phyloP scores from a whole-genome alignment of 2,888 invertebrate species.

The Vannuccia rotundouncinata region DNA sequence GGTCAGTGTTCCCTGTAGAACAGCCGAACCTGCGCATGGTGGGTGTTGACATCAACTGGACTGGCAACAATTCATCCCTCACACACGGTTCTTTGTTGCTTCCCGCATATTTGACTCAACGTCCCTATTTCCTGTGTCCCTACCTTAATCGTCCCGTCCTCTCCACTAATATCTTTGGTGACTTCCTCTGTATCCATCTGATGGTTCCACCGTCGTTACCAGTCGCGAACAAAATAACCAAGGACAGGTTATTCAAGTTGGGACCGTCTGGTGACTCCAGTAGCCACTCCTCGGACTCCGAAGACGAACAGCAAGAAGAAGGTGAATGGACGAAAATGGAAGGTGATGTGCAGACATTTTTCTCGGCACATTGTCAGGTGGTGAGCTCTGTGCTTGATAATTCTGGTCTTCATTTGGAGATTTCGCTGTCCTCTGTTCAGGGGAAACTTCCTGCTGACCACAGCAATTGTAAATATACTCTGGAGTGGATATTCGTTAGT shows the following conservation, averaged over 20 bases:
- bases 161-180: neutral
- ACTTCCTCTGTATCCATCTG: neutral
- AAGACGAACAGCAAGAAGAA: neutral
- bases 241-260: too few species aligned
- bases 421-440: neutral
- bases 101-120: neutral
- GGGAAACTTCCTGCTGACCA: neutral
- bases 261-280: too few species aligned
- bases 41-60: neutral
- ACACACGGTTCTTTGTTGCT: neutral
- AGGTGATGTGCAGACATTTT: neutral
- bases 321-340: neutral
- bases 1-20: neutral
- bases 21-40: slow-evolving; percentile 1
- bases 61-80: neutral
- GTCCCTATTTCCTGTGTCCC: neutral
- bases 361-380: neutral
- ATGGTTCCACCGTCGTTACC: too few species aligned
- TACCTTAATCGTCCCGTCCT: neutral
- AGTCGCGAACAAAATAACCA: too few species aligned
- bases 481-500: neutral
- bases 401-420: neutral
- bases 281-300: neutral
- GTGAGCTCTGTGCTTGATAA: neutral
- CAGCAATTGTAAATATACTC: neutral